Percentiles rank a stretch among this genome's conserved stretches.
Conservation (phyloP, 2,113 vertebrate species). For the Ammodytes marinus region DNA sequence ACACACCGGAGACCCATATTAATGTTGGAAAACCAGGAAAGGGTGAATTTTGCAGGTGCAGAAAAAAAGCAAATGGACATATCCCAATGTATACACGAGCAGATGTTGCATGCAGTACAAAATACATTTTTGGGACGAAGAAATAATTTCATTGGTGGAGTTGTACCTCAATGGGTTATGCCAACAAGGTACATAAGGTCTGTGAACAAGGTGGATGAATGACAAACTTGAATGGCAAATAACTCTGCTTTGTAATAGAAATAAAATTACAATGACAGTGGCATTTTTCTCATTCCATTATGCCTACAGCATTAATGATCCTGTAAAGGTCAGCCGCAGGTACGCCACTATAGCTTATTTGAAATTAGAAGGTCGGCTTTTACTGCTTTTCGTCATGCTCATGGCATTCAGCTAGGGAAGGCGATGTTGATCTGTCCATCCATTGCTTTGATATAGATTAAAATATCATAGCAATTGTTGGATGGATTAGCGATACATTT, state of each 20-base stretch:
- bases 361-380: constrained; percentile 9
- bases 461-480: background rate
- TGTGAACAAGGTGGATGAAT: constrained; percentile 4
- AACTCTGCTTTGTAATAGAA: background rate
- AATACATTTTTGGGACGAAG: background rate
- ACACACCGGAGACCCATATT: too few species aligned
- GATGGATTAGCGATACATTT: background rate
- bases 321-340: constrained; percentile 18
- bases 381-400: background rate
- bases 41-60: background rate
- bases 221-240: background rate
- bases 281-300: constrained; percentile 6
- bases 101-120: constrained; percentile 9
- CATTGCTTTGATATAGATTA: background rate
- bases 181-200: background rate
- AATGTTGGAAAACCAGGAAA: too few species aligned
- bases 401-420: background rate
- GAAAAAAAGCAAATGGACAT: constrained; percentile 22
- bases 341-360: background rate
- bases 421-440: background rate
- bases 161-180: background rate
- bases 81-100: constrained; percentile 25
- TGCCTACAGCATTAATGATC: constrained; percentile 7
- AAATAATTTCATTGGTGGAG: constrained; percentile 14
- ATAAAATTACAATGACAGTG: constrained; percentile 10